A percentile compares a stretch with the other conserved stretches of the same genome.
Conservation (phyloP, 1,140 invertebrate genomes). For the Bactericera cockerelli region DNA sequence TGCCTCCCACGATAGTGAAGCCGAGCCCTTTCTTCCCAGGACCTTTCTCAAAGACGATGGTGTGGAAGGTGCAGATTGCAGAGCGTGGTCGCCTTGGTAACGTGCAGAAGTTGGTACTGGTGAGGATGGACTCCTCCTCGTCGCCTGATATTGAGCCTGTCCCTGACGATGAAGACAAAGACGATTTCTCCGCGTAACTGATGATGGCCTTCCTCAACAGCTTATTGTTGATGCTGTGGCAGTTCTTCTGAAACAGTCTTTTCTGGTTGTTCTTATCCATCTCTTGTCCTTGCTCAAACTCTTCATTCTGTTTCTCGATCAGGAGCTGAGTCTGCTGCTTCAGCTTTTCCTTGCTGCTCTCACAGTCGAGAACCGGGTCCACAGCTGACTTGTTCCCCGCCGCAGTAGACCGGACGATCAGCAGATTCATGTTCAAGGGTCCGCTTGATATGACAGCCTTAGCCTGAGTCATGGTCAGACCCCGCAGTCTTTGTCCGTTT, state of each 20-base stretch:
- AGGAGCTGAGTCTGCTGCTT: background rate
- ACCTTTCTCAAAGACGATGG: slow-evolving; percentile 62
- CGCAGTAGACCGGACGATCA: slow-evolving; percentile 25
- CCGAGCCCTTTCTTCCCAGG: slow-evolving; percentile 69
- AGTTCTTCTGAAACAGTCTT: slow-evolving; percentile 40
- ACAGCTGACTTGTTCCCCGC: background rate
- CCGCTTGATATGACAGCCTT: slow-evolving; percentile 46
- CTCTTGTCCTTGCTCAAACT: background rate
- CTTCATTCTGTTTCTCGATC: background rate
- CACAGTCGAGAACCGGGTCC: background rate
- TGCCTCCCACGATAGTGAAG: slow-evolving; percentile 77
- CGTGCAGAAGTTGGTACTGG: slow-evolving; percentile 48
- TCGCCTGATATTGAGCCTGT: slow-evolving; percentile 10
- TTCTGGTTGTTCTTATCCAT: slow-evolving; percentile 17
- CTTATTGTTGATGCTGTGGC: slow-evolving; percentile 38
- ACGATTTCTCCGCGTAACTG: slow-evolving; percentile 29
- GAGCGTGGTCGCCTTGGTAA: slow-evolving; percentile 46
- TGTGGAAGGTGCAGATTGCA: slow-evolving; percentile 48
- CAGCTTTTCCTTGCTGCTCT: background rate
- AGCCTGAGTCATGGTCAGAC: slow-evolving; percentile 58
- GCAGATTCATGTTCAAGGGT: slow-evolving; percentile 53
- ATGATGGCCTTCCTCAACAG: slow-evolving; percentile 35
- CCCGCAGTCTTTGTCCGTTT: slow-evolving; percentile 56
- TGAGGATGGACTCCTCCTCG: slow-evolving; percentile 29
- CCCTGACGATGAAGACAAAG: background rate